A percentile compares a stretch with the other conserved stretches of the same genome.
These are phyloP conservation scores for Elysia chlorotica DNA, from an alignment of 1,140 invertebrate genomes.

Conservation along the genomic window DNA sequence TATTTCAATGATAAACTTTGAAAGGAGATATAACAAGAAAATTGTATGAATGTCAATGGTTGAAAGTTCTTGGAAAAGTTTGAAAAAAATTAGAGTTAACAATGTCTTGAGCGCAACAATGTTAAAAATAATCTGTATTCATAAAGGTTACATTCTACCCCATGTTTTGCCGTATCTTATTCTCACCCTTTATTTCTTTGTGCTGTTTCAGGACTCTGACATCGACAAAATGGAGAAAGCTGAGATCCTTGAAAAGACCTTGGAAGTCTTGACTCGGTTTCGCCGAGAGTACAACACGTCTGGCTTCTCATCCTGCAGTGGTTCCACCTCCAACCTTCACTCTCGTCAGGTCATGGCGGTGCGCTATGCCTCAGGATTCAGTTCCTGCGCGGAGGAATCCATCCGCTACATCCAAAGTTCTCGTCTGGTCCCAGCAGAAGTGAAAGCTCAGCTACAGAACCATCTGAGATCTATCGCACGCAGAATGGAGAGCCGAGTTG, in stretches of 20 bases:
- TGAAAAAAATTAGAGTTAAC: too few relatives aligned
- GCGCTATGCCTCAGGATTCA: constrained; percentile 20
- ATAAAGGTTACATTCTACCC: too few relatives aligned
- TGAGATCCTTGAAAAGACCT: constrained; percentile 24
- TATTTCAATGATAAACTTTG: too few relatives aligned
- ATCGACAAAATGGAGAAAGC: constrained; percentile 28
- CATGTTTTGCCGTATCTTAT: too few relatives aligned
- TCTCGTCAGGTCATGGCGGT: constrained; percentile 17
- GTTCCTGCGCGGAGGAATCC: constrained; percentile 19
- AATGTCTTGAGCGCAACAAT: too few relatives aligned
- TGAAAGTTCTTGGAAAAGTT: too few relatives aligned
- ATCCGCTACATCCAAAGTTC: constrained; percentile 23
- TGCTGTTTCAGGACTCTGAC: constrained; percentile 26
- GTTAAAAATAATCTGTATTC: too few relatives aligned
- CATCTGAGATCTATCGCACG: constrained; percentile 13
- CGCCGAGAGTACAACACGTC: not conserved
- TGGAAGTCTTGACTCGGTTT: constrained; percentile 18
- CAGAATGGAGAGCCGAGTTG: constrained; percentile 1
- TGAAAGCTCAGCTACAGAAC: constrained; percentile 17
- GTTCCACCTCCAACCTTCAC: too few relatives aligned
- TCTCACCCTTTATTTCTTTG: too few relatives aligned
- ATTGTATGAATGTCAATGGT: too few relatives aligned
- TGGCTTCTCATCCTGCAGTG: not conserved
- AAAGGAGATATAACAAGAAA: too few relatives aligned
- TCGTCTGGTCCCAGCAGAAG: constrained; percentile 16